Conservation (phyloP, 37 sponge, comb jelly and placozoan species). For the Oopsacas minuta region DNA sequence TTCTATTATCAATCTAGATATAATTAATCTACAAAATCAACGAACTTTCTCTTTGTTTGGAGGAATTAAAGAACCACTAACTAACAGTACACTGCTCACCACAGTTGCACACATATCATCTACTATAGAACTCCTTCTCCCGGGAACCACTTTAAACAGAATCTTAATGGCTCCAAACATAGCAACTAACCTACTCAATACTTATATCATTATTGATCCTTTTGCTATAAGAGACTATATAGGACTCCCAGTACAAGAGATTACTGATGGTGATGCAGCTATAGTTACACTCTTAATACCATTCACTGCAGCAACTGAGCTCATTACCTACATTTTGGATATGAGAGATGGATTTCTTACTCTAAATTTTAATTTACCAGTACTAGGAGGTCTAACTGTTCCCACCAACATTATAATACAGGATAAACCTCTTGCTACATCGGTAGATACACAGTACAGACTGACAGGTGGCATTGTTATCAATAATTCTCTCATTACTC, state of each 20-base stretch:
- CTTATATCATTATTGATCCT: constrained; percentile 41
- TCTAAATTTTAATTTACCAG: not conserved
- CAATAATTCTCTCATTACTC: not conserved
- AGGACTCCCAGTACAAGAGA: constrained; percentile 25
- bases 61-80: not conserved
- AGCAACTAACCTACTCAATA: constrained; percentile 40
- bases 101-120: not conserved
- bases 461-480: constrained; percentile 19
- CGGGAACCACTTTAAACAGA: not conserved
- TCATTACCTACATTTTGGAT: constrained; percentile 48
- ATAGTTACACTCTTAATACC: constrained; percentile 23
- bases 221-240: constrained; percentile 19
- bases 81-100: not conserved
- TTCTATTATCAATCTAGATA: constrained; percentile 24
- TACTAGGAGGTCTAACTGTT: not conserved
- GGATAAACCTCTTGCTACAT: not conserved
- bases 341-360: constrained; percentile 45
- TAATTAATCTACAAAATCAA: constrained; percentile 46
- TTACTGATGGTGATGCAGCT: constrained; percentile 34
- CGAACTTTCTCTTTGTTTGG: not conserved
- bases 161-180: constrained; percentile 24
- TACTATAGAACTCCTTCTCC: not conserved
- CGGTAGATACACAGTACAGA: not conserved
- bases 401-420: not conserved
- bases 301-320: constrained; percentile 18